Conservation (phyloP, 37 sponge, comb jelly and placozoan genomes). For the Haliclona indistincta region DNA sequence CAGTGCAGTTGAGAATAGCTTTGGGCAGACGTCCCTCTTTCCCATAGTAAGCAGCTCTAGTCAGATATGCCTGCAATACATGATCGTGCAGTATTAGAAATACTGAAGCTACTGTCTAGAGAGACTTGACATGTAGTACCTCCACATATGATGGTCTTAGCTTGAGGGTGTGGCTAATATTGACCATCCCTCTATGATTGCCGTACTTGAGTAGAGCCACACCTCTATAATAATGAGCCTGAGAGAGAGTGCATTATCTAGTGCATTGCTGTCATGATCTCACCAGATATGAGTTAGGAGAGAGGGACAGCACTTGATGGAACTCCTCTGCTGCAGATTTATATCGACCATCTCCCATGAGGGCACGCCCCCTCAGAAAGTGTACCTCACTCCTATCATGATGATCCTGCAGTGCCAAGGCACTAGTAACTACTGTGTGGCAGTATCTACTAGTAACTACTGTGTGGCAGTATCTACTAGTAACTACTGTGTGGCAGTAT, state of each 20-base stretch:
- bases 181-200: constrained; percentile 48
- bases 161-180: constrained; percentile 88
- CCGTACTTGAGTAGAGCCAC: constrained; percentile 63
- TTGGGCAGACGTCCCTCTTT: constrained; percentile 70
- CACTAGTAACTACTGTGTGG: too few relatives aligned
- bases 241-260: neutral
- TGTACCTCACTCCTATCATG: constrained; percentile 33
- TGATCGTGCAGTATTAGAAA: neutral
- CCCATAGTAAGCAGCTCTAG: constrained; percentile 78
- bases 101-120: neutral
- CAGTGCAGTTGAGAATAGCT: constrained; percentile 95
- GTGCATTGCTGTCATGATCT: neutral
- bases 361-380: constrained; percentile 73
- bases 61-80: constrained; percentile 71
- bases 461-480: too few relatives aligned
- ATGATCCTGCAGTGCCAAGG: too few relatives aligned
- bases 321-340: constrained; percentile 64
- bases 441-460: too few relatives aligned
- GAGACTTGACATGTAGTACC: constrained; percentile 10
- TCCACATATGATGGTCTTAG: constrained; percentile 61
- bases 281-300: constrained; percentile 56
- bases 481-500: too few relatives aligned
- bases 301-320: constrained; percentile 27
- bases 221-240: constrained; percentile 86
- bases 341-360: constrained; percentile 33